A percentile compares a stretch with the other conserved stretches of the same genome.
These are phyloP conservation scores for Pseudococcus jackbeardsleyi DNA, from an alignment of 2,888 invertebrate species.

Conservation along the genomic window DNA sequence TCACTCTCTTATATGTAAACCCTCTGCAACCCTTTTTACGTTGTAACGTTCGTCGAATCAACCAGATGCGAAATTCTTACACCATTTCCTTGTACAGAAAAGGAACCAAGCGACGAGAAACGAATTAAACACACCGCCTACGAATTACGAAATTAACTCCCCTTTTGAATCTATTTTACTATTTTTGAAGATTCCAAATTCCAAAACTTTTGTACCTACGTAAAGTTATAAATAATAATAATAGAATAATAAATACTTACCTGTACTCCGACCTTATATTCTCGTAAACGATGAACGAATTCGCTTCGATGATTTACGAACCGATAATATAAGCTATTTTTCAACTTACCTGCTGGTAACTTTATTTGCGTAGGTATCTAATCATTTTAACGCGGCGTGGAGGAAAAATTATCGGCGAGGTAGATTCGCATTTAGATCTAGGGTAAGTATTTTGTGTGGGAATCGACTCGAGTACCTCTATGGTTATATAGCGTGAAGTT, in stretches of 20 bases:
- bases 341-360: neutral
- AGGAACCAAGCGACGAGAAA: too few species aligned
- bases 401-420: neutral
- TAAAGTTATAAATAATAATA: neutral
- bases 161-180: neutral
- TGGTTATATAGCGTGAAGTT: neutral
- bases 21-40: slow-evolving; percentile 4
- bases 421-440: neutral
- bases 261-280: neutral
- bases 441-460: neutral
- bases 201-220: neutral
- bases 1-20: slow-evolving; percentile 1
- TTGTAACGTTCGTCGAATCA: neutral
- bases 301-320: neutral
- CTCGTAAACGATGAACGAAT: neutral
- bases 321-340: slow-evolving; percentile 28
- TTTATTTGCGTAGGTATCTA: neutral
- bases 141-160: neutral
- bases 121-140: neutral
- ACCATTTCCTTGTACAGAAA: neutral
- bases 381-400: neutral
- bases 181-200: neutral
- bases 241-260: neutral
- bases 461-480: neutral
- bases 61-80: neutral